Evolutionary conservation across 2,113 vertebrate genomes (phyloP).

Genomic region (Microcebus tavaratra): DNA sequence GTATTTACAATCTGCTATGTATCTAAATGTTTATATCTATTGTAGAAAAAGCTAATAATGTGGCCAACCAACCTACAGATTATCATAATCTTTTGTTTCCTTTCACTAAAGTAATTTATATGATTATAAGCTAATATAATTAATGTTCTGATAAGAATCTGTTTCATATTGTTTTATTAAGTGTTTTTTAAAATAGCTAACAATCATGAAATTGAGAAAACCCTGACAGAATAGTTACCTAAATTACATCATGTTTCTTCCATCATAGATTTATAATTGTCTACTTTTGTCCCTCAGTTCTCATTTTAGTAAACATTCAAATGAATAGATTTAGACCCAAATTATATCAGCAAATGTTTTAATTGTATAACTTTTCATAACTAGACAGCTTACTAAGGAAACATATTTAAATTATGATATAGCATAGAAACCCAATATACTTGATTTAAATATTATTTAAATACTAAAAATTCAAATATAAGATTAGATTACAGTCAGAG

Average conservation of each 20-base stretch:
- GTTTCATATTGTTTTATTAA: constrained; percentile 74
- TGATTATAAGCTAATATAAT: constrained; percentile 52
- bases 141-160: constrained; percentile 77
- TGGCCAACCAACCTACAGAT: constrained; percentile 11
- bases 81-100: constrained; percentile 41
- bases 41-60: constrained; percentile 10
- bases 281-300: constrained; percentile 17
- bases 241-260: constrained; percentile 74
- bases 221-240: constrained; percentile 69
- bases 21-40: background rate
- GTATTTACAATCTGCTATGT: background rate
- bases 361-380: constrained; percentile 38
- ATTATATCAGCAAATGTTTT: constrained; percentile 23
- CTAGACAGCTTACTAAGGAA: background rate
- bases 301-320: constrained; percentile 51
- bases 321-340: background rate
- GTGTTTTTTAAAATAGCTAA: constrained; percentile 46
- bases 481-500: background rate
- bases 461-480: background rate
- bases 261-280: constrained; percentile 76
- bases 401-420: constrained; percentile 13
- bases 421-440: background rate
- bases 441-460: constrained; percentile 16
- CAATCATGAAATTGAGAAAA: constrained; percentile 81
- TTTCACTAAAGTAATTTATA: constrained; percentile 39